Evolutionary conservation across 2,113 vertebrate species (phyloP), one percentile per base, ranked within the genome.

Genomic region (Beaufortia kweichowensis): DNA sequence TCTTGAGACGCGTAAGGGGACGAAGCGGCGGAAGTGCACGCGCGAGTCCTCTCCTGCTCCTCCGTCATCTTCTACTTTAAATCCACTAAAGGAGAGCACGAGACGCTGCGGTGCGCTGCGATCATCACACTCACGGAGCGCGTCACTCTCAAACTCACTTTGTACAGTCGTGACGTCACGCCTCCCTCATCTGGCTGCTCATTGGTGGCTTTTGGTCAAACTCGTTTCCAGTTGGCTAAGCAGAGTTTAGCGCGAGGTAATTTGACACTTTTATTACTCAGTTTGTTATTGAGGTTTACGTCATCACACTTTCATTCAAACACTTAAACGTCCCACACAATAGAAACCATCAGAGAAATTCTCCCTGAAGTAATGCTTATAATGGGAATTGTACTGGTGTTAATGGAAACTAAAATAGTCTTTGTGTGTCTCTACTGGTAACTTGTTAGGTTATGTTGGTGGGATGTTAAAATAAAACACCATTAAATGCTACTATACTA

Each of bases 1-100:
- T 94, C 94, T 61, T 91, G 94, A 74, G 94, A 95, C 89, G 93
- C 91, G 82, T 94, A 96, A 84, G 95, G 93, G 84, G 89, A 92
- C 33, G 95, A 93, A 75, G 94, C 95, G 0, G 94, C 85, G 0
- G 96, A 96, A 85, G 95, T 96, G 91, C 94, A 93, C 56, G 76
- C 79, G 69, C 89, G 82, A 69, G 86, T 90, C 88, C 94, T 95
- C 81, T 94, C 92, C 79, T 90, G 93, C 81, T 94, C 93, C 66
- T 95, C 95, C 55, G 93, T 95, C 95, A 96, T 97, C 89, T 93
- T 92, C 19, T 43, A 41, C 23, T 17, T 1, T 48, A 3, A 29
- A 6, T n/a, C 24, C 14, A 4, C n/a, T n/a, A n/a, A 50, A 17
- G n/a, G 48, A 3, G 1, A 19, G 17, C 2, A 4, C 33, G 10